Evolutionary conservation across 1,140 invertebrate genomes (phyloP).

Genomic region (Phthorimaea operculella): DNA sequence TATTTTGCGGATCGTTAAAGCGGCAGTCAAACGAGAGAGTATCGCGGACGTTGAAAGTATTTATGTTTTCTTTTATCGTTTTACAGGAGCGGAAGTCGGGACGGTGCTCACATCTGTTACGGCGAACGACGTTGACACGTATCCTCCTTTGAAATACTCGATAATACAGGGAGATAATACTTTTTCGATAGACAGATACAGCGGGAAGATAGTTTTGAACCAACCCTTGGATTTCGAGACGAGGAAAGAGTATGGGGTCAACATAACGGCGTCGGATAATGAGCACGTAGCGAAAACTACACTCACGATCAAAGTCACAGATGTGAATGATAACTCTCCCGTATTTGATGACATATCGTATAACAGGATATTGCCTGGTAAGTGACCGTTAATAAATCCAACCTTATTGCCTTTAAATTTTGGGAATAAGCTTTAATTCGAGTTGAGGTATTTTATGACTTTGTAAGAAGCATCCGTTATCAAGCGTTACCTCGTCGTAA

Average conservation of each 20-base stretch:
- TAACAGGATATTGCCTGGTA: constrained; percentile 80
- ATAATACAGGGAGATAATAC: constrained; percentile 62
- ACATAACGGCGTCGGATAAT: constrained; percentile 86
- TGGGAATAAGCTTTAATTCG: neutral
- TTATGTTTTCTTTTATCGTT: constrained; percentile 40
- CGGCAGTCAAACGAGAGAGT: constrained; percentile 43
- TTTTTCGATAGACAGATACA: constrained; percentile 92
- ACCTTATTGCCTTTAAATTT: constrained; percentile 10
- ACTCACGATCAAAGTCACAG: constrained; percentile 84
- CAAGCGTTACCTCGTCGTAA: too few species aligned
- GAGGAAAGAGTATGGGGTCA: constrained; percentile 76
- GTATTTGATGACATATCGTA: constrained; percentile 84
- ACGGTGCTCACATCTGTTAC: constrained; percentile 90
- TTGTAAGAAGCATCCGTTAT: too few species aligned
- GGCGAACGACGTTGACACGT: constrained; percentile 96
- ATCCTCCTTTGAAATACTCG: constrained; percentile 89
- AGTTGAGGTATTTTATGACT: too few species aligned
- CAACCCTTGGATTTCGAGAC: constrained; percentile 80
- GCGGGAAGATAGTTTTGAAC: constrained; percentile 86
- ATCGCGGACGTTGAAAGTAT: constrained; percentile 26
- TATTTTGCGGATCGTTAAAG: constrained; percentile 62
- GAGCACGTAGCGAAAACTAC: constrained; percentile 83
- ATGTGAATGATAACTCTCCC: constrained; percentile 93
- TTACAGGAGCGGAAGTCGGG: constrained; percentile 82
- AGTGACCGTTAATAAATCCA: constrained; percentile 24